A percentile compares a stretch with the other conserved stretches of the same genome.
Evolutionary conservation across 2,113 vertebrate species (phyloP).

Genomic region (Mola mola): DNA sequence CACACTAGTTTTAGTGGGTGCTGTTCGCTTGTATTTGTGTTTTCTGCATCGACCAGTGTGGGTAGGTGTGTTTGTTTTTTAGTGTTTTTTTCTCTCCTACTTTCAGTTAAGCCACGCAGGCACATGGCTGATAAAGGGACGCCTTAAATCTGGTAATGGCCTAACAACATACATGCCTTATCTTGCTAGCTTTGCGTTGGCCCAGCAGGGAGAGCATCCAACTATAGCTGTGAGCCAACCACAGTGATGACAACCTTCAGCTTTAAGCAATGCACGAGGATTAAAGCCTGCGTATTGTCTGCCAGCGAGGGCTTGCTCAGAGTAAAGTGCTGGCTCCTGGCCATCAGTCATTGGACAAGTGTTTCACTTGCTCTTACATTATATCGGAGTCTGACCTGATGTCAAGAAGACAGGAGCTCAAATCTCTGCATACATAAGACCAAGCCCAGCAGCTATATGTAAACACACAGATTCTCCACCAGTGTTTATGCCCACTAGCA

Average conservation of each 20-base stretch:
- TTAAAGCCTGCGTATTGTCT: conserved; percentile 38
- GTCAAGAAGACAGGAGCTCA: conserved; percentile 44
- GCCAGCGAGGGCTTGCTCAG: conserved; percentile 35
- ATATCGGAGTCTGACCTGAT: conserved; percentile 49
- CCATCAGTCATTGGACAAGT: conserved; percentile 60
- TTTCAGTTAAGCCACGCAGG: not conserved
- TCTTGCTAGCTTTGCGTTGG: conserved; percentile 13
- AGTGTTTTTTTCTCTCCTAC: not conserved
- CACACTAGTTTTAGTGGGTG: too few relatives aligned
- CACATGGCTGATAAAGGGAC: conserved; percentile 1
- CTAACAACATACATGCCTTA: conserved; percentile 19
- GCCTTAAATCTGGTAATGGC: conserved; percentile 10
- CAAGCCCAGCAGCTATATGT: conserved; percentile 4
- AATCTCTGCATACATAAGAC: conserved; percentile 31
- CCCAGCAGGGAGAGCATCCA: conserved; percentile 16
- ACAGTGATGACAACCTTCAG: conserved; percentile 28
- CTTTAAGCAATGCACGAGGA: conserved; percentile 16
- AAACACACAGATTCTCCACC: conserved; percentile 8
- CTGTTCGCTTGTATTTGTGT: too few relatives aligned
- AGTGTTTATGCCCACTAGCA: not conserved
- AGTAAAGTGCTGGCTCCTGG: conserved; percentile 53
- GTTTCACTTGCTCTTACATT: conserved; percentile 59
- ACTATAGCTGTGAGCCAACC: conserved; percentile 31
- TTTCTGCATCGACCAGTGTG: too few relatives aligned
- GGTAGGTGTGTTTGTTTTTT: too few relatives aligned